Evolutionary conservation across 1,140 invertebrate genomes (phyloP), one percentile per base, ranked within the genome.

Genomic region (Bombus polaris): DNA sequence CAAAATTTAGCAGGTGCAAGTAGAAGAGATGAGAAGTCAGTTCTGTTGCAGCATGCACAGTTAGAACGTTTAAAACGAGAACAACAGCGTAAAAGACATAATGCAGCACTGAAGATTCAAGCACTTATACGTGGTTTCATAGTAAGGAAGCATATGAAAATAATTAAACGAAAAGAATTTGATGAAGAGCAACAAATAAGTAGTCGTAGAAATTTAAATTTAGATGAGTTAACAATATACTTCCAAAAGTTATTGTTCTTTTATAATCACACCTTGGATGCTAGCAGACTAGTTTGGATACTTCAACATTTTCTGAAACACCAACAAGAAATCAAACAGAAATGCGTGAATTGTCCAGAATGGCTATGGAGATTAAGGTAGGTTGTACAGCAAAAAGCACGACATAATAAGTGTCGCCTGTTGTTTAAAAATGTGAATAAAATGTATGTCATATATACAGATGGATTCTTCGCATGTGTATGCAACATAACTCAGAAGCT

Each of bases 1-100:
- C 98, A 99, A 95, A 98, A 98, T 95, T 96, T 99, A 88, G 97
- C 98, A 72, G 99, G 99, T 68, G 97, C 98, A 10, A 98, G 98
- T 95, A 97, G 94, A 95, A 97, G 96, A 95, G 96, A 96, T 95
- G 97, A 96, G 57, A 97, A 97, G 91, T 97, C 98, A 90, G 96
- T 97, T 82, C 95, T 99, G 35, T 95, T 99, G 77, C 96, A 97
- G 75, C 96, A 97, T 94, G 97, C 97, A 57, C 98, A 98, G 89
- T 96, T 97, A 91, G 98, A 99, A 95, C 96, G 98, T 89, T 96
- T 97, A 75, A 98, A 98, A 95, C 95, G 98, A 94, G 98, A 98
- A 96, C 96, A 97, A 93, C 96, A 97, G 89, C 95, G 98, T 89
- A 94, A 96, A 92, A 96, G 96, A 92, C 93, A 97, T 88, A 96